phyloP scores from a whole-genome alignment of 2,888 invertebrate genomes.

The Aromia moschata region DNA sequence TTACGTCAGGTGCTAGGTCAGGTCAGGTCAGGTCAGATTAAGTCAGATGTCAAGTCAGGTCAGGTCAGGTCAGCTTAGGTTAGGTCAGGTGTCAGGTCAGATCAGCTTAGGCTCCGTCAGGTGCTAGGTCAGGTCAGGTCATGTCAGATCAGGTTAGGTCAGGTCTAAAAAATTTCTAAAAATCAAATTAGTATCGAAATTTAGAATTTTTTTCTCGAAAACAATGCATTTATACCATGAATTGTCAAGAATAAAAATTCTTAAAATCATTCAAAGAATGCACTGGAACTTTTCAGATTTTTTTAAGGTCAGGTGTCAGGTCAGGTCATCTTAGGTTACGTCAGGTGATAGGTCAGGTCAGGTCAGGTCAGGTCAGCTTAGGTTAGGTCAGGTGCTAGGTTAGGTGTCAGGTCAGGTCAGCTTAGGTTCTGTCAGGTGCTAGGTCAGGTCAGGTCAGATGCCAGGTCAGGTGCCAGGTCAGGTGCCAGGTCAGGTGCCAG shows the following conservation, averaged over 20 bases:
- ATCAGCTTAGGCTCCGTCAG: constrained; percentile 37
- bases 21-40: constrained; percentile 34
- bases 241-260: too few relatives aligned
- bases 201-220: too few relatives aligned
- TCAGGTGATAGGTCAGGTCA: constrained; percentile 20
- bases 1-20: constrained; percentile 37
- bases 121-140: constrained; percentile 33
- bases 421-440: constrained; percentile 15
- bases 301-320: constrained; percentile 24
- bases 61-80: constrained; percentile 36
- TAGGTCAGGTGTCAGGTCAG: constrained; percentile 32
- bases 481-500: constrained; percentile 25
- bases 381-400: constrained; percentile 10
- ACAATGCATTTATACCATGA: too few relatives aligned
- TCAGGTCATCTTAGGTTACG: constrained; percentile 28
- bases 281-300: too few relatives aligned
- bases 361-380: constrained; percentile 26
- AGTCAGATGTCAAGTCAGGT: constrained; percentile 32
- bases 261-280: too few relatives aligned
- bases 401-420: constrained; percentile 18
- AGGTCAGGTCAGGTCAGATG: constrained; percentile 20
- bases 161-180: too few relatives aligned
- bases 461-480: constrained; percentile 29
- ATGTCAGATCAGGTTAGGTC: constrained; percentile 7
- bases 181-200: too few relatives aligned